phyloP scores from a whole-genome alignment of 2,888 invertebrate genomes.

The Lepidocyrtoides sp. region DNA sequence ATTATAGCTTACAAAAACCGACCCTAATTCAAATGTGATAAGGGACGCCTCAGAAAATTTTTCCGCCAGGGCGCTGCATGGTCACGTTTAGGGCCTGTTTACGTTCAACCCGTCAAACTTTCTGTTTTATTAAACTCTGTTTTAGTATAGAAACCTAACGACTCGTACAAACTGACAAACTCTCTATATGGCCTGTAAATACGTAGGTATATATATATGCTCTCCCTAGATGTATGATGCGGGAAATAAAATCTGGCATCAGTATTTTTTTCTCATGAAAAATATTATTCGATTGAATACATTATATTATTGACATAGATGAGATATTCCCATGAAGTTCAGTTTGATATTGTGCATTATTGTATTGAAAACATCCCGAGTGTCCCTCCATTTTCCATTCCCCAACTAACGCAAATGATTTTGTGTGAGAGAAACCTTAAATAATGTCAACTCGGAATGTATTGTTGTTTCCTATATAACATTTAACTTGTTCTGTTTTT shows the following conservation, averaged over 20 bases:
- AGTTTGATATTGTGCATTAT: not conserved
- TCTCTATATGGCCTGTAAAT: not conserved
- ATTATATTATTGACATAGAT: constrained; percentile 68
- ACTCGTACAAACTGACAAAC: not conserved
- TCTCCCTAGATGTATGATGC: not conserved
- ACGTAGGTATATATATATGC: not conserved
- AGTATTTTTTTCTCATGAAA: constrained; percentile 72
- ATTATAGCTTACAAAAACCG: too few relatives aligned
- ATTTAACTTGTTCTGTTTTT: constrained; percentile 35
- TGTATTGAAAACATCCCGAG: not conserved
- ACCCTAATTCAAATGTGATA: not conserved
- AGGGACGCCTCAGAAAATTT: too few relatives aligned
- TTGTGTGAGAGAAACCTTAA: constrained; percentile 44
- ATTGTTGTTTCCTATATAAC: constrained; percentile 39
- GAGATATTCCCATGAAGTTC: constrained; percentile 73
- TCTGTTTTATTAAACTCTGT: not conserved
- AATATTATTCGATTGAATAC: constrained; percentile 51
- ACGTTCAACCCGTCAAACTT: constrained; percentile 19
- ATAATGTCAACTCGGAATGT: constrained; percentile 56
- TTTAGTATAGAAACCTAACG: not conserved
- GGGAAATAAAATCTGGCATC: constrained; percentile 25
- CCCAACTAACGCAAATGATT: constrained; percentile 27
- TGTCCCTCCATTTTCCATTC: not conserved
- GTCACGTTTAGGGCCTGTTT: too few relatives aligned
- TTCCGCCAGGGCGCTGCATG: too few relatives aligned